These are phyloP conservation scores for Agriopis leucophaearia DNA, from an alignment of 2,888 invertebrate genomes.

Conservation along the genomic window DNA sequence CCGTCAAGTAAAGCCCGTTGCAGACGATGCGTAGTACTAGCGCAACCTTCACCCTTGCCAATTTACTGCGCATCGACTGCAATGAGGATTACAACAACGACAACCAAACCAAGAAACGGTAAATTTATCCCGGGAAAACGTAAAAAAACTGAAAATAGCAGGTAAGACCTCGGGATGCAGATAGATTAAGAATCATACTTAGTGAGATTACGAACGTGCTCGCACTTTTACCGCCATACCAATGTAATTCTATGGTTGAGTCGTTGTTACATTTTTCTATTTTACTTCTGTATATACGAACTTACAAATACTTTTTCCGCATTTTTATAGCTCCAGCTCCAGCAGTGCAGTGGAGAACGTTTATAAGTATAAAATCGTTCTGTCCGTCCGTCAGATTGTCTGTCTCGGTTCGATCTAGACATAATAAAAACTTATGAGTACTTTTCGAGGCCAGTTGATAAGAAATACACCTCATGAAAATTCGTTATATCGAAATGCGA, in stretches of 20 bases:
- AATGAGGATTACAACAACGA: no score
- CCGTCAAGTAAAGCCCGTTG: no score
- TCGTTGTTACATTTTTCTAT: neutral
- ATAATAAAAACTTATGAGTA: slow-evolving; percentile 21
- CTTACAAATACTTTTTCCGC: neutral
- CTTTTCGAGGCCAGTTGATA: slow-evolving; percentile 28
- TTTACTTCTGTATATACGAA: neutral
- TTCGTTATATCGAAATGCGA: slow-evolving; percentile 31
- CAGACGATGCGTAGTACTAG: no score
- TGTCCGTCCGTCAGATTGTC: neutral
- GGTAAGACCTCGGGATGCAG: no score
- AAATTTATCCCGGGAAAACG: no score
- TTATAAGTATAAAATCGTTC: neutral
- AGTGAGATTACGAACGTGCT: neutral
- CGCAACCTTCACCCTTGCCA: no score
- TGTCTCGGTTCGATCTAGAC: neutral
- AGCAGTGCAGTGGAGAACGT: neutral
- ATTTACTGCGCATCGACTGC: no score
- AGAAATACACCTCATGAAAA: slow-evolving; percentile 19
- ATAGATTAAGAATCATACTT: no score
- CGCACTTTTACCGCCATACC: neutral
- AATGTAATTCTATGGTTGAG: neutral
- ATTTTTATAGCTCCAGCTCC: neutral
- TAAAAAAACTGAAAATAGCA: no score
- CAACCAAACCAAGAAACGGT: no score